Base-by-base conservation (phyloP, 1,140 invertebrate genomes). In the Bombus superbus region DNA sequence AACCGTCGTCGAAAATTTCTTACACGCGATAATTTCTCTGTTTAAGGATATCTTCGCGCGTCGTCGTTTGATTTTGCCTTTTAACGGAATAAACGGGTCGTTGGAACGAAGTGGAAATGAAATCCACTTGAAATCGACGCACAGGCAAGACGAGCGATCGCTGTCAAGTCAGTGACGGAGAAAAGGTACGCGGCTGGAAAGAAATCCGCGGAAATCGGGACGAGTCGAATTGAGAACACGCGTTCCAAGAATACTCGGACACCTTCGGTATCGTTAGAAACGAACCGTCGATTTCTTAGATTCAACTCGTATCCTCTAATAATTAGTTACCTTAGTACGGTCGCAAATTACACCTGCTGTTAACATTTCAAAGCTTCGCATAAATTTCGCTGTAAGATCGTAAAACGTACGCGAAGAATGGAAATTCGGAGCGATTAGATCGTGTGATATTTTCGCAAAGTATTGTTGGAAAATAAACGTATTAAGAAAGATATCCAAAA, bases 161-260 rank as follows among this genome's bases (percentile, higher is more conserved):
- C 11, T 57, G 73, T 57, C 47, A 2, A 75, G 32, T 22, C 47
- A 57, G 18, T 35, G 47, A 75, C 47, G 47, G 32, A 53, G 72
- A 74, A 53, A 74, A 47, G 40, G 42, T 25, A 11, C 18, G 42
- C 38, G 25, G 44, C 42, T 42, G 44, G 22, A 75, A 75, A 57
- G 44, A 75, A 75, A 75, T 75, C 25, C 73, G 32, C 73, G 73
- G 35, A 75, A 75, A 75, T 75, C 47, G 47, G 73, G 47, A 75
- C 73, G 6, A n/a, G 22, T 42, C 35, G 73, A 53, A 75, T 75
- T 28, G 73, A 13, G 73, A 75, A 75, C 73, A 22, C 32, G 32
- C 73, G 47, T 75, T 75, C 53, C 74, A 76, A 13, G 42, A 28
- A 59, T 59, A 53, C 53, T 57, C 72, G 42, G 72, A 57, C 53